Percentiles rank a stretch among this genome's conserved stretches.
Evolutionary conservation across 1,140 invertebrate species (phyloP).

Genomic region (Tyrophagus putrescentiae): DNA sequence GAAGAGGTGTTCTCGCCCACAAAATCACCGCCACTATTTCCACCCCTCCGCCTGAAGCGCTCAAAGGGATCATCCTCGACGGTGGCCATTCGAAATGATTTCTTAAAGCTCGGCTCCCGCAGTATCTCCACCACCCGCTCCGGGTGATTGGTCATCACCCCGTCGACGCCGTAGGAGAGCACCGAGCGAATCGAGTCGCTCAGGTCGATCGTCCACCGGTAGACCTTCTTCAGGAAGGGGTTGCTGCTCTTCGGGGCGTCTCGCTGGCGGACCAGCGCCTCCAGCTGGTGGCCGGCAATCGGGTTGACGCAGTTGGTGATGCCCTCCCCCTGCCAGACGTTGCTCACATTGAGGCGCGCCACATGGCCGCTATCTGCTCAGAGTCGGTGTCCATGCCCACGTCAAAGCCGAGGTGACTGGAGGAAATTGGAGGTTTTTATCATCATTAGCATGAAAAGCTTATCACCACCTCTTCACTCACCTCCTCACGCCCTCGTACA

Average conservation of each 20-base stretch:
- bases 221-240: slow-evolving; percentile 23
- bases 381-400: slow-evolving; percentile 22
- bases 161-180: slow-evolving; percentile 23
- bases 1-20: too few relatives aligned
- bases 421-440: not conserved
- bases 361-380: slow-evolving; percentile 17
- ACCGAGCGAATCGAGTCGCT: slow-evolving; percentile 14
- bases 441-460: not conserved
- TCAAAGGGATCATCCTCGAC: slow-evolving; percentile 23
- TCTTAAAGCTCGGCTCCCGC: slow-evolving; percentile 20
- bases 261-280: slow-evolving; percentile 16
- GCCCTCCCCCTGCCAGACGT: slow-evolving; percentile 29
- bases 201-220: slow-evolving; percentile 29
- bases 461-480: not conserved
- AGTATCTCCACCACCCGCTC: slow-evolving; percentile 21
- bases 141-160: slow-evolving; percentile 27
- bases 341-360: not conserved
- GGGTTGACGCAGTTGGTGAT: slow-evolving; percentile 28
- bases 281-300: slow-evolving; percentile 1
- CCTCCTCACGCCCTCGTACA: not conserved
- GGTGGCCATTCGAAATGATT: slow-evolving; percentile 22
- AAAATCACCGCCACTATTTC: too few relatives aligned
- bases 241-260: not conserved
- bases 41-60: not conserved
- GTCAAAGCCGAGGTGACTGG: slow-evolving; percentile 23